Conservation (phyloP, 2,113 vertebrate genomes). For the Colinus virginianus region DNA sequence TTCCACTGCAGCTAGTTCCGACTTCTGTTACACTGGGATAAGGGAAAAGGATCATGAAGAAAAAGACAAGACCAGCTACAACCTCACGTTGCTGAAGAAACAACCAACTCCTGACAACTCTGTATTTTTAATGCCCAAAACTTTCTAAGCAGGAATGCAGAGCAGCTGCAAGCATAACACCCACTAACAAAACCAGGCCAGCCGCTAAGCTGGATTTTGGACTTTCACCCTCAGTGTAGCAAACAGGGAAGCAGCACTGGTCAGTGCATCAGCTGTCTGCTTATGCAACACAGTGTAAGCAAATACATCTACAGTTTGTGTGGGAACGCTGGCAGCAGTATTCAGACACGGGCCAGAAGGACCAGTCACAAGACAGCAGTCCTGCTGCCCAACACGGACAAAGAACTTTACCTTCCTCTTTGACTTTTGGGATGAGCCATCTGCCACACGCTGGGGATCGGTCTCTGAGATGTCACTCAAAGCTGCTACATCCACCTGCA, state of each 20-base stretch:
- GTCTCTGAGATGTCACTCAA: accelerated
- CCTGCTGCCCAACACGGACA: too few relatives aligned
- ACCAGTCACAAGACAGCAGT: too few relatives aligned
- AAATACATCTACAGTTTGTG: not conserved
- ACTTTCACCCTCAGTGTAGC: accelerated
- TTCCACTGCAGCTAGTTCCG: not conserved
- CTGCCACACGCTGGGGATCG: accelerated
- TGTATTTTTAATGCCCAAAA: not conserved
- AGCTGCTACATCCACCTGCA: not conserved
- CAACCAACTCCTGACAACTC: not conserved
- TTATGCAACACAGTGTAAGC: accelerated
- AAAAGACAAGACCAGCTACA: not conserved
- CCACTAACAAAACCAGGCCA: not conserved
- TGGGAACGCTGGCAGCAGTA: not conserved
- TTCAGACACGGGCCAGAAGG: not conserved
- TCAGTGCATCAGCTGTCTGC: not conserved
- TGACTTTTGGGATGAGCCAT: not conserved
- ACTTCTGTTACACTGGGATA: not conserved
- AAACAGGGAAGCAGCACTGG: not conserved
- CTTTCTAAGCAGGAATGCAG: not conserved
- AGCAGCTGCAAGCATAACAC: not conserved
- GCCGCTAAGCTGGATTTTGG: not conserved
- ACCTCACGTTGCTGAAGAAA: not conserved
- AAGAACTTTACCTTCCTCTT: not conserved
- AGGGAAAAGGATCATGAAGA: accelerated